These are phyloP conservation scores for Athrips mouffetella DNA, from an alignment of 2,888 invertebrate genomes.

Conservation along the genomic window DNA sequence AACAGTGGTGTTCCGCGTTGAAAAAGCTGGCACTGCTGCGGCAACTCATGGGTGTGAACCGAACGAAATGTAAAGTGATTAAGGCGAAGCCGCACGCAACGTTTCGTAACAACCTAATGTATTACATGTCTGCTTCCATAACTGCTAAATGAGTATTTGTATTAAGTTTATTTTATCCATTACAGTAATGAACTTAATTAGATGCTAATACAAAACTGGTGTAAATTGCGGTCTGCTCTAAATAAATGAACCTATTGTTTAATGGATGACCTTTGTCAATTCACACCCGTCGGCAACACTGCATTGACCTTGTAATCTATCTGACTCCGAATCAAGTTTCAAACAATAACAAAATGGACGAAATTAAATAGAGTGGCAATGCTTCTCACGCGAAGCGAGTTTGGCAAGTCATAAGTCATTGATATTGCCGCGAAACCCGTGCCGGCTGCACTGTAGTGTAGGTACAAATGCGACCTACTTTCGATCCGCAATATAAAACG, in stretches of 20 bases:
- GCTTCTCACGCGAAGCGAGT: conserved; percentile 34
- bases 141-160: not conserved
- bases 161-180: conserved; percentile 13
- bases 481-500: conserved; percentile 42
- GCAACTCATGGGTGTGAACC: conserved; percentile 20
- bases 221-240: not conserved
- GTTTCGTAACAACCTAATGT: conserved; percentile 25
- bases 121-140: not conserved
- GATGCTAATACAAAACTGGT: not conserved
- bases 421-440: conserved; percentile 46
- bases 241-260: not conserved
- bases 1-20: too few species aligned
- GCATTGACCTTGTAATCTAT: conserved; percentile 2
- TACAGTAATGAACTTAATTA: conserved; percentile 22
- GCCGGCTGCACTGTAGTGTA: conserved; percentile 42
- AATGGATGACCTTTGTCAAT: not conserved
- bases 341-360: conserved; percentile 15
- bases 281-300: not conserved
- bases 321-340: conserved; percentile 19
- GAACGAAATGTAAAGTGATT: conserved; percentile 29
- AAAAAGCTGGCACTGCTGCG: not conserved
- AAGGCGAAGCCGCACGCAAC: conserved; percentile 32
- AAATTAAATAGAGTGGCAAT: conserved; percentile 9
- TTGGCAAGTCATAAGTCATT: conserved; percentile 39
- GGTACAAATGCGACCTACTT: conserved; percentile 62